Evolutionary conservation across 2,113 vertebrate species (phyloP).

Genomic region (Hydrolagus affinis): DNA sequence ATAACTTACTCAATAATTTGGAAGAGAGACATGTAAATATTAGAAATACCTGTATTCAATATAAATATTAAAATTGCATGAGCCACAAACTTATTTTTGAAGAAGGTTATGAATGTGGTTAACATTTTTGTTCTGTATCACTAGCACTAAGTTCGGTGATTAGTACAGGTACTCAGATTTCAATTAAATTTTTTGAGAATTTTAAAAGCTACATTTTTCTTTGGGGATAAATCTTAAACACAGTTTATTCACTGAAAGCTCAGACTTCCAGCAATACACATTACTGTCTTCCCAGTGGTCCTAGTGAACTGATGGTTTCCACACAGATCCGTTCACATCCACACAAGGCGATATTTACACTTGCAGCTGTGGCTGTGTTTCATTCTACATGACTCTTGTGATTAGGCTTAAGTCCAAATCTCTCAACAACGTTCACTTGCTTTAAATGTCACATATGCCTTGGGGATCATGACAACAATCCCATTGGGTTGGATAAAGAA

Average conservation of each 20-base stretch:
- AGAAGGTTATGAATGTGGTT: neutral
- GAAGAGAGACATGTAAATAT: neutral
- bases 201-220: neutral
- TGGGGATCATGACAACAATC: constrained; percentile 41
- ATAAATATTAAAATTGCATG: constrained; percentile 1
- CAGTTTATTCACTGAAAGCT: neutral
- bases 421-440: neutral
- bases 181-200: neutral
- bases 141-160: neutral
- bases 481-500: constrained; percentile 40
- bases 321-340: neutral
- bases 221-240: neutral
- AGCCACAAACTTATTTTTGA: neutral
- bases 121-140: neutral
- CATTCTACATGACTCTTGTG: neutral
- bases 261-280: neutral
- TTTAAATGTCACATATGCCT: constrained; percentile 49
- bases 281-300: neutral
- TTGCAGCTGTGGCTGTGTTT: neutral
- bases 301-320: neutral
- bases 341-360: neutral
- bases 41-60: neutral
- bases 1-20: neutral
- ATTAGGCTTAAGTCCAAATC: constrained; percentile 11
- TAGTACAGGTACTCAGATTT: neutral